Conservation (phyloP, 53 echinoderm and acorn worm species). For the Holothuria scabra region DNA sequence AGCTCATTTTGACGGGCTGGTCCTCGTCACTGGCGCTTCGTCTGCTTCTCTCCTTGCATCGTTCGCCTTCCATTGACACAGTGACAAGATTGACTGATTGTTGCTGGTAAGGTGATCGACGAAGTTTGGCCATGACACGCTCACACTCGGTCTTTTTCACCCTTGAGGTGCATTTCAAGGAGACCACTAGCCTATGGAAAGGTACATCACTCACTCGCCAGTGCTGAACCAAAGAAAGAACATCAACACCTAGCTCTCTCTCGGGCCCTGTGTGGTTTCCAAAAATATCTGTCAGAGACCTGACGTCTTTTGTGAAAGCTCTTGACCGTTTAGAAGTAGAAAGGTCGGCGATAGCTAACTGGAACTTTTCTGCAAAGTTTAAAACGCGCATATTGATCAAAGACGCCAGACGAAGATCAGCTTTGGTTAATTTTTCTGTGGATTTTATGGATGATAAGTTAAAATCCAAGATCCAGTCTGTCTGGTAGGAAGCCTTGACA, state of each 20-base stretch:
- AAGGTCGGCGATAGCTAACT: background rate
- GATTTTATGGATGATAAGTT: conserved; percentile 77
- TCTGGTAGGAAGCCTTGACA: conserved; percentile 13
- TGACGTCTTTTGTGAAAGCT: conserved; percentile 31
- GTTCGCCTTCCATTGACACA: conserved; percentile 69
- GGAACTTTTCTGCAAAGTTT: conserved; percentile 23
- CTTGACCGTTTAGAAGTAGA: background rate
- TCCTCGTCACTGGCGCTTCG: conserved; percentile 43
- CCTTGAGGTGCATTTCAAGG: conserved; percentile 20
- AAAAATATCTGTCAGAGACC: background rate
- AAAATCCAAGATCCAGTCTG: conserved; percentile 31
- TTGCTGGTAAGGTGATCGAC: background rate
- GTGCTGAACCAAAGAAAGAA: conserved; percentile 46
- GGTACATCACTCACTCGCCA: conserved; percentile 23
- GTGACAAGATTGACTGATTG: conserved; percentile 55
- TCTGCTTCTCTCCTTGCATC: conserved; percentile 59
- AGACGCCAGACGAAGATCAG: conserved; percentile 78
- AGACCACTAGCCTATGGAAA: background rate
- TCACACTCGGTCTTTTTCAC: conserved; percentile 3
- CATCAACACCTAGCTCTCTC: conserved; percentile 52
- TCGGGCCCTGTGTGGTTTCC: conserved; percentile 11
- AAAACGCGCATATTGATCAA: conserved; percentile 17
- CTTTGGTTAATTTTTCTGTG: conserved; percentile 74
- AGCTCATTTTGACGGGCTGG: conserved; percentile 18
- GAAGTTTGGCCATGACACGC: background rate